These are phyloP conservation scores for Xylocampa areola DNA, from an alignment of 2,888 invertebrate genomes.

Conservation along the genomic window DNA sequence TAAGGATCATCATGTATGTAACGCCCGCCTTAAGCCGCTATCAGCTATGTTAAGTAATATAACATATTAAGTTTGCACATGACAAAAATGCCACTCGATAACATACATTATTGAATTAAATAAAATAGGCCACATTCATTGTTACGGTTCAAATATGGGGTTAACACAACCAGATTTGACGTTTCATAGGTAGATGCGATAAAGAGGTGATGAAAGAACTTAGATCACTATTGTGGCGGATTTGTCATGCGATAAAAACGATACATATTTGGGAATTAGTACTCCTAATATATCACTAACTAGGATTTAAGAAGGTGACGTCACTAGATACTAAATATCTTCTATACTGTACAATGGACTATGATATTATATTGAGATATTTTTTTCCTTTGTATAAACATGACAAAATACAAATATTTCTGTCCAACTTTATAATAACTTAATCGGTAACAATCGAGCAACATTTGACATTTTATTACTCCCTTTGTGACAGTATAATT, in stretches of 20 bases:
- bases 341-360: constrained; percentile 88
- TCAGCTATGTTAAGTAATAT: constrained; percentile 86
- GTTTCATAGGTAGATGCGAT: constrained; percentile 61
- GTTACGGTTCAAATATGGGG: constrained; percentile 79
- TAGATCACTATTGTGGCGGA: constrained; percentile 72
- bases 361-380: constrained; percentile 88
- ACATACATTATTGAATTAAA: constrained; percentile 70
- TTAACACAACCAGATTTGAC: constrained; percentile 79
- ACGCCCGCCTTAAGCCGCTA: constrained; percentile 87
- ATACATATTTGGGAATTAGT: constrained; percentile 84
- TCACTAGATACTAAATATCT: constrained; percentile 84
- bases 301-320: constrained; percentile 83
- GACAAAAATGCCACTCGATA: constrained; percentile 79
- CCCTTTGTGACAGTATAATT: constrained; percentile 85
- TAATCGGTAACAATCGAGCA: constrained; percentile 88
- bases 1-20: constrained; percentile 80
- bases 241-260: constrained; percentile 81
- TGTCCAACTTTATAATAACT: constrained; percentile 83
- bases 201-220: constrained; percentile 68
- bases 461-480: constrained; percentile 82
- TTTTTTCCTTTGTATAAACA: constrained; percentile 87
- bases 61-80: constrained; percentile 81
- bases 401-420: constrained; percentile 89
- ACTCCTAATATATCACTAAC: constrained; percentile 84
- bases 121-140: constrained; percentile 87